Conservation (phyloP, 2,797 vertebrate species). For the Danio aesculapii region DNA sequence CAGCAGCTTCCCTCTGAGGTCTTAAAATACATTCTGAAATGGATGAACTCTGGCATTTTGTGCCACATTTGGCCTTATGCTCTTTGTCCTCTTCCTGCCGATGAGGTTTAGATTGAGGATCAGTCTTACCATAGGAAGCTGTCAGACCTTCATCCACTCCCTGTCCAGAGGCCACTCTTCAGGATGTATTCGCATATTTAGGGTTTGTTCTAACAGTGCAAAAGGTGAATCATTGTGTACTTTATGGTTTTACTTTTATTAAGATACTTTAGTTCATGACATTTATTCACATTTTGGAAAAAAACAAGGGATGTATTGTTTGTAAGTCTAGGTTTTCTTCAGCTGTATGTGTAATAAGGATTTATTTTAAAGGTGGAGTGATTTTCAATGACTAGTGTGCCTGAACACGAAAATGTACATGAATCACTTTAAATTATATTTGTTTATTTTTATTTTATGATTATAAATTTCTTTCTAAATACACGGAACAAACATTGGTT, state of each 20-base stretch:
- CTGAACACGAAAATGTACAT: neutral
- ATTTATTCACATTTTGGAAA: conserved; percentile 9
- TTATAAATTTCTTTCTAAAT: neutral
- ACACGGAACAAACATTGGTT: too few relatives aligned
- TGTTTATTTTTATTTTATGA: neutral
- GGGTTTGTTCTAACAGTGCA: conserved; percentile 38
- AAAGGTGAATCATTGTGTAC: conserved; percentile 35
- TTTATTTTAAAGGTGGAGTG: neutral
- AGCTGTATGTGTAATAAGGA: neutral
- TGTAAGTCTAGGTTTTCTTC: conserved; percentile 5
- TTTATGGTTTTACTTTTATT: neutral
- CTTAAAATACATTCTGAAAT: conserved; percentile 16
- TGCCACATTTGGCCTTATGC: neutral
- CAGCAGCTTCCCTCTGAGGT: neutral
- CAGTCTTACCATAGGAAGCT: conserved; percentile 9
- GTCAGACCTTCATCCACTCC: conserved; percentile 25
- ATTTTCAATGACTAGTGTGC: neutral
- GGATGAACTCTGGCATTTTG: neutral
- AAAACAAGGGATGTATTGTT: neutral
- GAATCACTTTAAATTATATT: neutral
- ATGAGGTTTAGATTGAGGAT: conserved; percentile 20
- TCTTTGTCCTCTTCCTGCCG: conserved; percentile 26
- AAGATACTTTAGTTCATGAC: neutral
- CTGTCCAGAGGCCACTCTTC: conserved; percentile 22
- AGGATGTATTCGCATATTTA: conserved; percentile 2